phyloP scores from a whole-genome alignment of 1,140 invertebrate species.

The Harpegnathos saltator region DNA sequence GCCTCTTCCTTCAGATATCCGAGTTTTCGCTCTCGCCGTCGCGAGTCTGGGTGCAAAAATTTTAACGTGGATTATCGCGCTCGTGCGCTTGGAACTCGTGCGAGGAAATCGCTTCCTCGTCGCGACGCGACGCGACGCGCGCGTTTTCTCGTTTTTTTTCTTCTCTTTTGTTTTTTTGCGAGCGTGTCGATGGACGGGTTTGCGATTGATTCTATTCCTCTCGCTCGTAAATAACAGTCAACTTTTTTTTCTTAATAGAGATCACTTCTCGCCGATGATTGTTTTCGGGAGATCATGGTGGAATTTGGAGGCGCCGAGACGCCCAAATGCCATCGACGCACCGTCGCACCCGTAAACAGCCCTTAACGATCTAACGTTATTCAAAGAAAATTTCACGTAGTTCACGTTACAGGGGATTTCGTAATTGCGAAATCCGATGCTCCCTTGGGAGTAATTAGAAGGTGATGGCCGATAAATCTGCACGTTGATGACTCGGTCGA shows the following conservation, averaged over 20 bases:
- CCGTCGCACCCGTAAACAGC: constrained; percentile 17
- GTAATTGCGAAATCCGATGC: constrained; percentile 49
- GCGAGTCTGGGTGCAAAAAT: constrained; percentile 18
- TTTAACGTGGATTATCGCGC: background rate
- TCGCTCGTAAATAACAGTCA: background rate
- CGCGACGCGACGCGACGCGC: no score
- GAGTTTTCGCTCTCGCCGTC: constrained; percentile 16
- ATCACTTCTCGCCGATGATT: background rate
- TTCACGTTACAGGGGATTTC: constrained; percentile 30
- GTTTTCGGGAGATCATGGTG: background rate
- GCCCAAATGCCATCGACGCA: background rate
- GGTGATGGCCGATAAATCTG: constrained; percentile 33
- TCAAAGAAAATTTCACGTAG: constrained; percentile 11
- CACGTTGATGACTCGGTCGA: constrained; percentile 22
- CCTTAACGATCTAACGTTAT: constrained; percentile 38
- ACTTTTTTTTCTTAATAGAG: background rate
- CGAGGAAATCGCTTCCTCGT: background rate
- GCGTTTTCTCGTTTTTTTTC: background rate
- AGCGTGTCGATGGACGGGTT: no score
- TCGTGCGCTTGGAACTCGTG: background rate
- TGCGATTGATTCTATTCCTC: background rate
- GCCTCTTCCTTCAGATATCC: background rate
- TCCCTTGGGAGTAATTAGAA: constrained; percentile 19
- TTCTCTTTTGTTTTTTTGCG: background rate
- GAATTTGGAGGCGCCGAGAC: no score